phyloP scores from a whole-genome alignment of 2,113 vertebrate genomes.

The Carassius carassius region DNA sequence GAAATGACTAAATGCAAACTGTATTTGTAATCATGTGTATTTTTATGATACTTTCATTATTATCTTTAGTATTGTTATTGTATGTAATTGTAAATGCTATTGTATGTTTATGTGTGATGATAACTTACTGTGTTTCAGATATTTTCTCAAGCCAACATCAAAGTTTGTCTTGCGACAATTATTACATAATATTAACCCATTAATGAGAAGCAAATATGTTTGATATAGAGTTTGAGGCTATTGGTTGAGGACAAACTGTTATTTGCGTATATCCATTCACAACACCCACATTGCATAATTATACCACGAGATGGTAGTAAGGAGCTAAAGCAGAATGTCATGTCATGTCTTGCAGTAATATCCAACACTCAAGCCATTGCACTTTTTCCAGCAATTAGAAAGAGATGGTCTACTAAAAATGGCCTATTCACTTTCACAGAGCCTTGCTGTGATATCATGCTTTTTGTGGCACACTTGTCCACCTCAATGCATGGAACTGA shows the following conservation, averaged over 20 bases:
- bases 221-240: neutral
- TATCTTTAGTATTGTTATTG: neutral
- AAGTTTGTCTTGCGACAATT: neutral
- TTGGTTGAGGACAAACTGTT: neutral
- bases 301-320: slow-evolving; percentile 55
- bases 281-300: slow-evolving; percentile 25
- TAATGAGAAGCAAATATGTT: neutral
- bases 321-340: slow-evolving; percentile 4
- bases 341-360: neutral
- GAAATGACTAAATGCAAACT: neutral
- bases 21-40: neutral
- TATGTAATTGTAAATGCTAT: neutral
- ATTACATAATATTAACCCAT: neutral
- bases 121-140: too few species aligned
- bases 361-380: neutral
- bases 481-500: slow-evolving; percentile 1
- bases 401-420: neutral
- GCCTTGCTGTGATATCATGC: neutral
- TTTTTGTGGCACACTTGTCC: slow-evolving; percentile 1
- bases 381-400: neutral
- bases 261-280: neutral
- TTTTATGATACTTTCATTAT: neutral
- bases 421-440: neutral
- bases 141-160: neutral
- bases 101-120: neutral